A percentile compares a stretch with the other conserved stretches of the same genome.
Evolutionary conservation across 2,797 vertebrate genomes (phyloP).

Genomic region (Sebastes miniatus): DNA sequence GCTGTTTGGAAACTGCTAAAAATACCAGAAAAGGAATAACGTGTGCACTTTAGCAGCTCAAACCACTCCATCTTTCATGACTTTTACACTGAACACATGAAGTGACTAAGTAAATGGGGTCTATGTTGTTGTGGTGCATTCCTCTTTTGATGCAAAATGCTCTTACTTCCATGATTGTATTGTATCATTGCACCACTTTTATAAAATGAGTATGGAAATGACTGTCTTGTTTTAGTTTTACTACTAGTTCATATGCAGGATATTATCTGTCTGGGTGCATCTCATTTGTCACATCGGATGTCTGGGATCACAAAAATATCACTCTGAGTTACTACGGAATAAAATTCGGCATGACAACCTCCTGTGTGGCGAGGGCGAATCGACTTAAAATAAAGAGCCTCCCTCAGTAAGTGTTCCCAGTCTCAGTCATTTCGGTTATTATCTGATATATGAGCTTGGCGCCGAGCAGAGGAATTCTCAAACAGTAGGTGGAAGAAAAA

Average conservation of each 20-base stretch:
- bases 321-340: constrained; percentile 47
- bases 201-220: constrained; percentile 4
- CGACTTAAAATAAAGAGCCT: constrained; percentile 62
- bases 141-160: background rate
- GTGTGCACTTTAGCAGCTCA: background rate
- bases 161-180: constrained; percentile 11
- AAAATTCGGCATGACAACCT: constrained; percentile 55
- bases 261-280: constrained; percentile 24
- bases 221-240: constrained; percentile 3
- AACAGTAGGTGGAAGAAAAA: constrained; percentile 56
- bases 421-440: constrained; percentile 60
- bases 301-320: constrained; percentile 38
- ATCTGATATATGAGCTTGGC: constrained; percentile 58
- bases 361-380: constrained; percentile 39
- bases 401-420: constrained; percentile 44
- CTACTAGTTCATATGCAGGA: constrained; percentile 10
- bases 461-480: constrained; percentile 44
- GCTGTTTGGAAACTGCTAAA: background rate
- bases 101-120: background rate
- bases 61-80: background rate
- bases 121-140: background rate
- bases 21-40: background rate
- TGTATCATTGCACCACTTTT: background rate
- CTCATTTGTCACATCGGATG: constrained; percentile 40
- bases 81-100: background rate